Evolutionary conservation across 2,888 invertebrate genomes (phyloP), one percentile per base, ranked within the genome.

Genomic region (Microctonus aethiopoides): DNA sequence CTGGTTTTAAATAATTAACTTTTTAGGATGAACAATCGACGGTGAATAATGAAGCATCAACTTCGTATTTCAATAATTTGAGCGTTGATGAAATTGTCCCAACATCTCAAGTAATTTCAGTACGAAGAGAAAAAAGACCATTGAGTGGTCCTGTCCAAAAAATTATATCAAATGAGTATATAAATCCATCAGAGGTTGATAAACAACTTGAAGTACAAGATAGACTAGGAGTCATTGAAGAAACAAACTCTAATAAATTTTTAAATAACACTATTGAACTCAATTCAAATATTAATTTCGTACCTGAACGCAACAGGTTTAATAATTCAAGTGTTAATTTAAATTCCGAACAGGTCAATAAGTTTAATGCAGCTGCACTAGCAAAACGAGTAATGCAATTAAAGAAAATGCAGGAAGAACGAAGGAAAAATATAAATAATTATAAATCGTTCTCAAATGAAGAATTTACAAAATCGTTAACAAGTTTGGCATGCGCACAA

Each of bases 61-160:
- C 60, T 34, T 22, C 34, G 5, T 9, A 26, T 10, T 26, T 9
- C 4, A 24, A 26, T 11, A 46, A n/a, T 29, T 26, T 16, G 1
- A 62, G 2, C 0, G 57, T 29, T 11, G 61, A 67, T 34, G 73
- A 74, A 59, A 66, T 72, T 16, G 72, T 62, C 6, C 79, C 80
- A 24, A 36, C 59, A 6, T 78, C 78, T 6, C 83, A 81, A 32
- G 66, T 80, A 20, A 72, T 81, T 10, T 71, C 67, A 9, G 75
- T 57, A 10, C 80, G 74, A 67, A 79, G 71, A 34, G 24, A 54
- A 41, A 70, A 74, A 59, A 67, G 68, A 59, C 70, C 74, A 16
- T 74, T 77, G 0, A 82, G 80, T 66, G 76, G 82, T 29, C 74
- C 79, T 57, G 81, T 83, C 67, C 78, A 83, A 16, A 76, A 75